A percentile compares a stretch with the other conserved stretches of the same genome.
Conservation (phyloP, 2,113 vertebrate genomes). For the Boleophthalmus pectinirostris region DNA sequence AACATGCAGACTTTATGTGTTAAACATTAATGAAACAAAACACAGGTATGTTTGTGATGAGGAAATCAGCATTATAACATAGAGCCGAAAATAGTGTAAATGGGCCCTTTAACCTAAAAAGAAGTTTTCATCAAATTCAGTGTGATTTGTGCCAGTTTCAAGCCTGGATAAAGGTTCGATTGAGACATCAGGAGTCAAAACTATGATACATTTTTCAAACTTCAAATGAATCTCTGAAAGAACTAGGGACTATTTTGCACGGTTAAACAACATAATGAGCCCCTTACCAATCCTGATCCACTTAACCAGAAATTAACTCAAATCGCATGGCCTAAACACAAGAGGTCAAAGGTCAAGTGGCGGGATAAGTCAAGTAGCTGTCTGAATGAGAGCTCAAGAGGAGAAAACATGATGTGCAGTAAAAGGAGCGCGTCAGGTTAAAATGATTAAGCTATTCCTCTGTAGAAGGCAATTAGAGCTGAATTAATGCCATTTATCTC, state of each 20-base stretch:
- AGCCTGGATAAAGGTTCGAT: neutral
- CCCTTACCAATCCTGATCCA: neutral
- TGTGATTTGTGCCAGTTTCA: neutral
- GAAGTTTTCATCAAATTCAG: no score
- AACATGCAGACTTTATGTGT: no score
- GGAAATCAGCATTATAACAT: no score
- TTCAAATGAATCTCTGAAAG: neutral
- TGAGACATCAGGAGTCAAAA: neutral
- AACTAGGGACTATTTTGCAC: neutral
- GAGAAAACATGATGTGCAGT: slow-evolving; percentile 24
- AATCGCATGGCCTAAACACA: slow-evolving; percentile 10
- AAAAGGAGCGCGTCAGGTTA: slow-evolving; percentile 35
- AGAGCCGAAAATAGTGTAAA: no score
- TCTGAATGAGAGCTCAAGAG: slow-evolving; percentile 7
- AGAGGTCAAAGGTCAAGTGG: slow-evolving; percentile 16
- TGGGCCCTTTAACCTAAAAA: no score
- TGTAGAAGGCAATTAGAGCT: slow-evolving; percentile 59
- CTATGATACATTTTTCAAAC: neutral
- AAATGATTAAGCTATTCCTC: slow-evolving; percentile 55
- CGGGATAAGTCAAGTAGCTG: neutral
- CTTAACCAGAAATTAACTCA: slow-evolving; percentile 11
- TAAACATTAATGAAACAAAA: no score
- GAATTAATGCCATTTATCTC: slow-evolving; percentile 67
- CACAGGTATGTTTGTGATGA: no score
- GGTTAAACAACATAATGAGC: neutral